A percentile compares a stretch with the other conserved stretches of the same genome.
These are phyloP conservation scores for Perizoma affinitatum DNA, from an alignment of 2,888 invertebrate genomes.

Conservation along the genomic window DNA sequence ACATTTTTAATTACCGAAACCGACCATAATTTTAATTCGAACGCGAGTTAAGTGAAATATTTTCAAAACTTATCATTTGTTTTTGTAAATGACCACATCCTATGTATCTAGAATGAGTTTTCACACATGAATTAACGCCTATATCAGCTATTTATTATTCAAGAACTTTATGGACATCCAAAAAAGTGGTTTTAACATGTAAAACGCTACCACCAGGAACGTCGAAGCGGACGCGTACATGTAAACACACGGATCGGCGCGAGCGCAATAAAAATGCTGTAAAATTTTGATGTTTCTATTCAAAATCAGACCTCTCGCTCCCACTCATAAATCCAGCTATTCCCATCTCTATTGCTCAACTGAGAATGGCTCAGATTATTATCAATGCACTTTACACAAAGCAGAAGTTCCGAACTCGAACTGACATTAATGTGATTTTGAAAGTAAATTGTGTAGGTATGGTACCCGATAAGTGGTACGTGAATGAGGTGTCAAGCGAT, in stretches of 20 bases:
- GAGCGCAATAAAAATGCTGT: conserved; percentile 81
- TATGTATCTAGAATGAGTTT: conserved; percentile 31
- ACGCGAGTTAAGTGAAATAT: not conserved
- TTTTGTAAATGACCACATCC: conserved; percentile 18
- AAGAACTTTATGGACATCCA: conserved; percentile 39
- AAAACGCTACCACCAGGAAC: conserved; percentile 53
- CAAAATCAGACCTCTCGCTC: conserved; percentile 58
- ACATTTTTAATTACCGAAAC: conserved; percentile 37
- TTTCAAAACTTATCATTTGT: conserved; percentile 14
- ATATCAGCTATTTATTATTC: conserved; percentile 38
- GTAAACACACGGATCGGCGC: conserved; percentile 74
- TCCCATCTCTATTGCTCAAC: conserved; percentile 51
- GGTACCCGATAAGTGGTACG: conserved; percentile 70
- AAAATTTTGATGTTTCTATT: conserved; percentile 84
- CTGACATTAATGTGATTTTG: conserved; percentile 82
- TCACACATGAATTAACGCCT: conserved; percentile 42
- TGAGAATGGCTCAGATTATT: conserved; percentile 79
- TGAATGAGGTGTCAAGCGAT: conserved; percentile 79
- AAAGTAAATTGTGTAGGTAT: conserved; percentile 80
- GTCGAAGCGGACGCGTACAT: conserved; percentile 65
- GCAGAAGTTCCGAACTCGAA: conserved; percentile 74
- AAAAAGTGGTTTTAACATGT: conserved; percentile 48
- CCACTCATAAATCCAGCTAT: conserved; percentile 35
- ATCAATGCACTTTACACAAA: conserved; percentile 84
- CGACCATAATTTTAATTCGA: conserved; percentile 5